Conservation (phyloP, 2,113 vertebrate species). For the Columba livia region DNA sequence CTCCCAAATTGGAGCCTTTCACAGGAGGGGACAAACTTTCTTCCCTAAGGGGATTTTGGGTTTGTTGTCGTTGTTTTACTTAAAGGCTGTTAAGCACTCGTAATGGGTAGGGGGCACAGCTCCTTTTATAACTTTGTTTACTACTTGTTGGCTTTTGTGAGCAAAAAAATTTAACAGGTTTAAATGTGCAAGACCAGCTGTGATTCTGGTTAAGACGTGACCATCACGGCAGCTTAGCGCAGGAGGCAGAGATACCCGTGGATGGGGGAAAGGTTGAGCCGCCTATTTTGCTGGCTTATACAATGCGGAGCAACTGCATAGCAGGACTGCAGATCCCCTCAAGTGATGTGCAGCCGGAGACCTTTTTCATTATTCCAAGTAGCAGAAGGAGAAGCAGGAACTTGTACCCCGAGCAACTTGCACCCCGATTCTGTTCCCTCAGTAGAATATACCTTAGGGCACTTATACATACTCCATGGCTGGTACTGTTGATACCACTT, state of each 20-base stretch:
- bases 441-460: neutral
- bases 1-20: neutral
- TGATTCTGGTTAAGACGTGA: neutral
- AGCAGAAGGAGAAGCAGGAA: neutral
- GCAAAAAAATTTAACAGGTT: neutral
- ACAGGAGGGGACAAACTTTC: neutral
- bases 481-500: neutral
- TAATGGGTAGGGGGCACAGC: neutral
- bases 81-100: neutral
- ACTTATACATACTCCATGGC: neutral
- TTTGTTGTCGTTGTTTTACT: neutral
- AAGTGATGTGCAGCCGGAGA: rapidly evolving
- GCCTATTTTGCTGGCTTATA: neutral
- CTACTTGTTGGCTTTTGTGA: neutral
- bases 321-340: neutral
- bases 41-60: neutral
- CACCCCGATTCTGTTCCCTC: neutral
- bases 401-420: neutral
- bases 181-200: neutral
- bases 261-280: neutral
- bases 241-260: neutral
- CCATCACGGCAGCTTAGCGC: neutral
- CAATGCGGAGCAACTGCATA: neutral
- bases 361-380: neutral
- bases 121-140: neutral